Evolutionary conservation across 2,888 invertebrate genomes (phyloP), one percentile per base, ranked within the genome.

Genomic region (Merodon equestris): DNA sequence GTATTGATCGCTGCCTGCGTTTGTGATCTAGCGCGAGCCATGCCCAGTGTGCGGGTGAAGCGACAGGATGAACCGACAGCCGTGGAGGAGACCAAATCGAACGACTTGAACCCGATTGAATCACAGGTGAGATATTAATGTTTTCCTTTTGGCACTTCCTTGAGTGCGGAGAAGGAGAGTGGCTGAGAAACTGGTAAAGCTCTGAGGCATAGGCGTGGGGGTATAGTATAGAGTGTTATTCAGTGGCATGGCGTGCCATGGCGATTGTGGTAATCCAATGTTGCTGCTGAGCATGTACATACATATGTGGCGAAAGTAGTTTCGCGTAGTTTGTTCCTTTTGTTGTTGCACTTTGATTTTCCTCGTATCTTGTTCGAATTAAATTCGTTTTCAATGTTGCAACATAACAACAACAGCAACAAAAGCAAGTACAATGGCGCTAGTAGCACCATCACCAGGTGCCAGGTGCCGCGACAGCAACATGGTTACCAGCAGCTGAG

Each of bases 71-170:
- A 86, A 58, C 77, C 83, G 9, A 64, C 84, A 34, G 75, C 83
- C n/a, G 68, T 86, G 42, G 84, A 85, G 67, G 77, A 73, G 38
- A 40, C 68, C 34, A 47, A 64, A 47, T 19, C 77, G 1, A 85
- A 82, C 19, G 87, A 87, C 51, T 76, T 88, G 71, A 88, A 87
- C 83, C 88, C 89, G 57, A 85, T 87, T 63, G 87, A 88, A 76
- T 84, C 85, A 68, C 87, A 88, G 89, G 88, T 88, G 88, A 73
- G 77, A 68, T 81, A 84, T 27, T 13, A 47, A 58, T 19, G 1
- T 61, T n/a, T 51, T 57, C n/a, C 40, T 17, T 1, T 50, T 27
- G 42, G n/a, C 38, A 36, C 18, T 61, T 74, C 34, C 15, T n/a
- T 45, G 14, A 19, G 7, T 15, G 19, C 14, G 42, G 36, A 34